These are phyloP conservation scores for Falcunculus frontatus DNA, from an alignment of 2,113 vertebrate genomes.

Conservation along the genomic window DNA sequence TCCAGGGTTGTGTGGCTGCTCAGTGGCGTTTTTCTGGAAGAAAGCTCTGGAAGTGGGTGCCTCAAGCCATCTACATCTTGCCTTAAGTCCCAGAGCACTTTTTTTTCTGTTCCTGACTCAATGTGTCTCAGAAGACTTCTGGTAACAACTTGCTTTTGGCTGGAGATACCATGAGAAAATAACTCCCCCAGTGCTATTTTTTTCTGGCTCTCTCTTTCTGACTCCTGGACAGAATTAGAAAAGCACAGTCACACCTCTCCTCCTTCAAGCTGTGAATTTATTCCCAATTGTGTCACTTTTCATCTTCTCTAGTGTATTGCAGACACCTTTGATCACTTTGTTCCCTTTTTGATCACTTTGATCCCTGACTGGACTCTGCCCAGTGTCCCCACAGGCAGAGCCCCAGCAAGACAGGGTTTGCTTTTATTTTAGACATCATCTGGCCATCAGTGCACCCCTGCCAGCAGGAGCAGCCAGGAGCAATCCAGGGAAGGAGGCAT, in stretches of 20 bases:
- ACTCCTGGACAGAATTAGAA: conserved; percentile 36
- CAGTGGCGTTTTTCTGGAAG: conserved; percentile 29
- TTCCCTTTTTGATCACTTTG: background rate
- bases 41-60: conserved; percentile 30
- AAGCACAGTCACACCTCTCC: conserved; percentile 3
- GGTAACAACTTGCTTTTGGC: conserved; percentile 60
- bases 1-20: background rate
- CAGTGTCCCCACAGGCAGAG: background rate
- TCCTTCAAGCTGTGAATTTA: background rate
- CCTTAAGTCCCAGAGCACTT: background rate
- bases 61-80: conserved; percentile 31
- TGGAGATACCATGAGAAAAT: conserved; percentile 61
- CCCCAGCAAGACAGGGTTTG: background rate
- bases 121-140: conserved; percentile 51
- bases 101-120: conserved; percentile 23
- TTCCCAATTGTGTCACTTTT: background rate
- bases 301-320: background rate
- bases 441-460: accelerated
- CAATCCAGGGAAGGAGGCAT: background rate
- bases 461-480: background rate
- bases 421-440: background rate
- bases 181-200: conserved; percentile 19
- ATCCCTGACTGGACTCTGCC: background rate
- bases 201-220: background rate
- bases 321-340: background rate